Evolutionary conservation across 2,888 invertebrate species (phyloP).

Genomic region (Apamea epomidion): DNA sequence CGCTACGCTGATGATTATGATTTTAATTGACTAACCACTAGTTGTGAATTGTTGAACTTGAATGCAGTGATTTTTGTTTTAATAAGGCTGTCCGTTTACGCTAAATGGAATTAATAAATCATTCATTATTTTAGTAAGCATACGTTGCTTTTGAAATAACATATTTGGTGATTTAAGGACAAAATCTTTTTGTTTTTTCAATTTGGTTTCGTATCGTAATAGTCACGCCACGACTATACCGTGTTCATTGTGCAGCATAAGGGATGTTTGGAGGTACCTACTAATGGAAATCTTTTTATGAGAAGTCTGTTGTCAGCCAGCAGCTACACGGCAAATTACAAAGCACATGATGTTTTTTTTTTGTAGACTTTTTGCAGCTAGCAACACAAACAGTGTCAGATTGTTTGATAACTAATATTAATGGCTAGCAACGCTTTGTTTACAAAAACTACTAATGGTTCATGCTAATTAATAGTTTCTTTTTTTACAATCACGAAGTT

Average conservation of each 20-base stretch:
- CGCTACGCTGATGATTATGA: conserved; percentile 65
- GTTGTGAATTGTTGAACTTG: conserved; percentile 56
- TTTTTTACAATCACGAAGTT: conserved; percentile 41
- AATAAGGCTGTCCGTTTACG: conserved; percentile 19
- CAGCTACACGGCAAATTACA: conserved; percentile 13
- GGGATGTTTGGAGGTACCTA: neutral
- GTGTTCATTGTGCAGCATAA: too few relatives aligned
- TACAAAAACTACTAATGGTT: conserved; percentile 73
- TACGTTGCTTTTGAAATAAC: neutral
- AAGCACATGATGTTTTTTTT: conserved; percentile 65
- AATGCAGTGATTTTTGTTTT: conserved; percentile 53
- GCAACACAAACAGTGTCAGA: conserved; percentile 65
- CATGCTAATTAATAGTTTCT: conserved; percentile 64
- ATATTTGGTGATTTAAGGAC: neutral
- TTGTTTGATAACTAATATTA: conserved; percentile 73
- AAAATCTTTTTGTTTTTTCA: too few relatives aligned
- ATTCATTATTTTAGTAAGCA: neutral
- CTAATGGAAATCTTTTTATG: neutral
- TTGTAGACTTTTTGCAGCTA: conserved; percentile 64
- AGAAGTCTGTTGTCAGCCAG: conserved; percentile 1
- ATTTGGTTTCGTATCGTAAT: neutral
- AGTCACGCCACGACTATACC: too few relatives aligned
- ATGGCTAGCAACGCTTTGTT: conserved; percentile 71
- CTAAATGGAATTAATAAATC: conserved; percentile 9
- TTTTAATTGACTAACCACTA: conserved; percentile 64